Base-by-base conservation (phyloP, 2,888 invertebrate genomes). In the Drosophila mercatorum region DNA sequence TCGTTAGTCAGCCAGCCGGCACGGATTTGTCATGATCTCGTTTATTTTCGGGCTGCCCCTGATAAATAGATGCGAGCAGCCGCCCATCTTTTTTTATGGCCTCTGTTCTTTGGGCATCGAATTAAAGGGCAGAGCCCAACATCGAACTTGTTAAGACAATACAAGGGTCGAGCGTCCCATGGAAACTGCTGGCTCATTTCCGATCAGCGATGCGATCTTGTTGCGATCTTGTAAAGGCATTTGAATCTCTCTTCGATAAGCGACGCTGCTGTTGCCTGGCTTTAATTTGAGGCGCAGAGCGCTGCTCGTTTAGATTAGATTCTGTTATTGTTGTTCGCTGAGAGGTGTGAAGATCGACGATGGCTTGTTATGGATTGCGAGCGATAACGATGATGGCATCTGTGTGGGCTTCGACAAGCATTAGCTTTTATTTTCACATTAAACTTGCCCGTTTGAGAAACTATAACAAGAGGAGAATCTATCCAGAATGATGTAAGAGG, bases 11-110 rank as follows among this genome's bases (percentile, higher is more conserved):
- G 79, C 66, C 83, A 86, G 83, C 77, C 77, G 83, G 68, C 83
- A 75, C 75, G 75, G 73, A 87, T 84, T 87, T 87, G 80, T 83
- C 87, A 83, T 72, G 87, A 83, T 87, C 83, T 83, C 73, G 82
- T 87, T 87, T 87, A 82, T 82, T 82, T 72, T 66, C 26, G 70
- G 68, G 66, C 61, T 73, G 67, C 57, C 61, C 55, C 66, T 83
- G 83, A 87, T 83, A 83, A 83, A 83, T 83, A 74, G 87, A 61
- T 78, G 51, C 47, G 74, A 61, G 53, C 46, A 58, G 72, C 66
- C 63, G 72, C 66, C 63, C 51, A 47, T 53, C 26, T 26, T 71
- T 81, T 72, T 78, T 79, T 86, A 81, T 72, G 84, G 75, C 55
- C 49, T 58, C 49, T 17, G 51, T 78, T 63, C 17, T 60, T 66